Evolutionary conservation across 2,888 invertebrate genomes (phyloP), one percentile per base, ranked within the genome.

Genomic region (Campopleginae sp.): DNA sequence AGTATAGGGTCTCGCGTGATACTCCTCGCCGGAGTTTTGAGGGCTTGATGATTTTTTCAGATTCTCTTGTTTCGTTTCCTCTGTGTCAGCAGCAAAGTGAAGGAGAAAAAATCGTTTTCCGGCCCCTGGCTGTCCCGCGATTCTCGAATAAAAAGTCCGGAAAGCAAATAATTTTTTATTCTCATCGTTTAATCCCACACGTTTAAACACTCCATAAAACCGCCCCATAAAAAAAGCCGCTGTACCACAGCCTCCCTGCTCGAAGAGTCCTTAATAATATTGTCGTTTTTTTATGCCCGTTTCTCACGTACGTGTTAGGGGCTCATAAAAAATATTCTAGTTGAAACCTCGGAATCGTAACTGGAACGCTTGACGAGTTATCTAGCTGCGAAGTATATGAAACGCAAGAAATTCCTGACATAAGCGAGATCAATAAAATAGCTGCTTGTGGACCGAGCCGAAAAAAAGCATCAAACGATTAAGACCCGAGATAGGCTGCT

Each of bases 401-500:
- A 44, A 44, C 19, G 44, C 33, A 38, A 65, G 42, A 68, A 68
- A 68, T 23, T 42, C 68, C 42, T 68, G 44, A 44, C 44, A 68
- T 2, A 23, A 68, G 44, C 44, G 44, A 44, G 68, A 68, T 68
- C 44, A 68, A 68, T 58, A 58, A 58, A 58, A 58, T 58, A 12
- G 5, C 14, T 58, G 58, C 58, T 58, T 27, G 58, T 58, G 58
- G 58, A 58, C 58, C 58, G 58, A 58, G 5, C 27, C 58, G 17
- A 74, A 27, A 44, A 72, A 72, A 38, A 17, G 48, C 31, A 51
- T 23, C 17, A 23, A 54, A 23, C 38, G 48, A 71, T 19, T 31
- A 71, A 48, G 48, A 71, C 33, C 46, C 46, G 48, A 71, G 31
- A 48, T 31, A 17, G n/a, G 19, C 4, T 54, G 54, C 58, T 23